Base-by-base conservation (phyloP, 2,113 vertebrate species). In the Seriola dumerili region DNA sequence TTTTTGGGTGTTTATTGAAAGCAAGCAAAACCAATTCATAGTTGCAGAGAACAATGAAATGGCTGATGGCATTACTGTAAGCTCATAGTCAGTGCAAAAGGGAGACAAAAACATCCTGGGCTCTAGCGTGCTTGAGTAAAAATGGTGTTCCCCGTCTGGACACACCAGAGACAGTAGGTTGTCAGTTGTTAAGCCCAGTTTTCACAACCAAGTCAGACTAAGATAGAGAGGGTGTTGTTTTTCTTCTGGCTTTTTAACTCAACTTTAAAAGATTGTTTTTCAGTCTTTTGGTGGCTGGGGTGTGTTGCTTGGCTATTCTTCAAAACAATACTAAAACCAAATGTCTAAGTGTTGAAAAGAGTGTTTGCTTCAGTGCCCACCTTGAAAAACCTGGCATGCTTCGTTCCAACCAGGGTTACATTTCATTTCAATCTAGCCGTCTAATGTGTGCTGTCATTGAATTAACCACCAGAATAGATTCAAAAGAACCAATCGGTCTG, bases 231-330 rank as follows among this genome's bases (percentile, higher is more conserved):
- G 34, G 2, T 19, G 32, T 34, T 42, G 59, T 36, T 48, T 21
- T 40, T n/a, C 10, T 25, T 69, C 42, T 57, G n/a, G 61, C 3
- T 69, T 67, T 38, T 36, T 25, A 68, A 68, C 34, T 67, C 21
- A 67, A 17, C 40, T 73, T 36, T 9, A 62, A 23, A 17, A 66
- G 42, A 57, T 42, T 52, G 55, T 52, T 74, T 68, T 68, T 11
- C 63, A 40, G 23, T 67, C 42, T 36, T 78, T 78, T 78, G 64
- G 25, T 40, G 68, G 44, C 63, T 65, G 69, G n/a, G 7, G 6
- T 54, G n/a, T 52, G 76, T 80, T 76, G 9, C 58, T 74, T 23
- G 54, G 29, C 64, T 76, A 1, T 85, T 65, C 40, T 64, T 72
- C 19, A 62, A 75, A 42, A 75, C 4, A 65, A 55, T 42, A 48